phyloP scores from a whole-genome alignment of 1,140 invertebrate species.

The Agrilus planipennis region DNA sequence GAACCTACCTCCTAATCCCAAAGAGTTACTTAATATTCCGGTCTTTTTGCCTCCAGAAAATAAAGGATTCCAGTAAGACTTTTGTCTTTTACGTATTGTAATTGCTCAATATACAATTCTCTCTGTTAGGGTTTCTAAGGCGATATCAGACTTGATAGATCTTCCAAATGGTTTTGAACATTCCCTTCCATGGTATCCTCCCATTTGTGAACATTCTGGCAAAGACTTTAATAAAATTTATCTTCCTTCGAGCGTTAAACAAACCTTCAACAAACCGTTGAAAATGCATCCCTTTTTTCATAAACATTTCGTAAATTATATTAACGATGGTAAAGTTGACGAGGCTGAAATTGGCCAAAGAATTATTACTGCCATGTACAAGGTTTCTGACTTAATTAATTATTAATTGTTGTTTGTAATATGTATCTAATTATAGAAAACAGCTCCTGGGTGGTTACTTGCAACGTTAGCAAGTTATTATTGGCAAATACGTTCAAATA shows the following conservation, averaged over 20 bases:
- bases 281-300: slow-evolving; percentile 21
- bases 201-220: slow-evolving; percentile 44
- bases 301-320: slow-evolving; percentile 43
- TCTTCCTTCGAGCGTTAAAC: slow-evolving; percentile 20
- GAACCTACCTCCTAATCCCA: slow-evolving; percentile 25
- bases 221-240: slow-evolving; percentile 34
- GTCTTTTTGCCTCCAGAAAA: slow-evolving; percentile 62
- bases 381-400: slow-evolving; percentile 34
- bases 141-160: slow-evolving; percentile 47
- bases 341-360: slow-evolving; percentile 63
- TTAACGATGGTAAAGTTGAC: slow-evolving; percentile 39
- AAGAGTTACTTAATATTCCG: slow-evolving; percentile 37
- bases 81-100: not conserved
- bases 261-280: slow-evolving; percentile 23
- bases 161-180: slow-evolving; percentile 47
- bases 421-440: no score
- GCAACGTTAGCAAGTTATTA: slow-evolving; percentile 53
- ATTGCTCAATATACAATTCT: slow-evolving; percentile 6
- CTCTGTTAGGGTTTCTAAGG: slow-evolving; percentile 36
- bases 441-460: slow-evolving; percentile 53
- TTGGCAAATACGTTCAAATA: slow-evolving; percentile 51
- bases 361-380: slow-evolving; percentile 56
- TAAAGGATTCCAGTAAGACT: slow-evolving; percentile 58
- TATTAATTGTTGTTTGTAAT: not conserved
- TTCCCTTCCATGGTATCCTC: slow-evolving; percentile 63